Conservation (phyloP, 2,113 vertebrate species). For the Leptodactylus fuscus region DNA sequence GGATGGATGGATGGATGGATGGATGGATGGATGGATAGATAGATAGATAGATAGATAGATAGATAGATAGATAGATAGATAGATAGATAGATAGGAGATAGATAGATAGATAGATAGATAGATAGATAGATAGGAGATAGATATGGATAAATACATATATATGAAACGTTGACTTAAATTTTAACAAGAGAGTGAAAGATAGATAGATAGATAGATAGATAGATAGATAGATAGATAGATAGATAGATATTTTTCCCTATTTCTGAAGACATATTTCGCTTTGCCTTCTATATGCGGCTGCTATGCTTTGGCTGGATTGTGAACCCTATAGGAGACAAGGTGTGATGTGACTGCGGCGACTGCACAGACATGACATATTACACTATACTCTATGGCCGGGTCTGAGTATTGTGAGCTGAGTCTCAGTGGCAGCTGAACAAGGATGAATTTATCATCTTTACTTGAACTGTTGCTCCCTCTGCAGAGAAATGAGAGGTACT, state of each 20-base stretch:
- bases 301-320: too few species aligned
- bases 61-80: neutral
- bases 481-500: slow-evolving; percentile 70
- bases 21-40: neutral
- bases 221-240: too few species aligned
- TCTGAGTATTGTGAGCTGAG: neutral
- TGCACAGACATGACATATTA: neutral
- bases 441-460: slow-evolving; percentile 61
- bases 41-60: slow-evolving; percentile 3
- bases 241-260: too few species aligned
- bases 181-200: too few species aligned
- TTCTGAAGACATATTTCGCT: too few species aligned
- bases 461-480: slow-evolving; percentile 74
- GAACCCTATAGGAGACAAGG: too few species aligned
- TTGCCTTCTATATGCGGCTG: too few species aligned
- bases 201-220: too few species aligned
- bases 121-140: too few species aligned
- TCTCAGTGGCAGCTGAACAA: neutral
- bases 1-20: neutral
- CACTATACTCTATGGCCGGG: neutral
- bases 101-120: neutral
- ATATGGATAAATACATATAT: too few species aligned
- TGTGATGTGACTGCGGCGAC: neutral
- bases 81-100: neutral
- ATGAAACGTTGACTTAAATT: too few species aligned